phyloP scores from a whole-genome alignment of 2,113 vertebrate species.

The Callorhinus ursinus region DNA sequence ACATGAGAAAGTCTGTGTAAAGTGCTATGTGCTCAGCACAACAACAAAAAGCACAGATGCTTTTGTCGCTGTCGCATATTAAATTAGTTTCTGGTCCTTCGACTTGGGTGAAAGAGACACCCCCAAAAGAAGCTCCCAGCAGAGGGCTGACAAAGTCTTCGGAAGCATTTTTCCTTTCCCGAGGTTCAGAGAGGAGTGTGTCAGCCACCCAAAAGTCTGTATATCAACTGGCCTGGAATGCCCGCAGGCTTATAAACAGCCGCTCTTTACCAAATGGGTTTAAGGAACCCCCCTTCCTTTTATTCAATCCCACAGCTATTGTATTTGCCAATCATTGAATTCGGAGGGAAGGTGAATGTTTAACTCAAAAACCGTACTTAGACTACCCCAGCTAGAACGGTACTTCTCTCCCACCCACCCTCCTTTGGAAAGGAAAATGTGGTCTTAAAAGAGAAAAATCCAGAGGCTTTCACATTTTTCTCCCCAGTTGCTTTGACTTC shows the following conservation, averaged over 20 bases:
- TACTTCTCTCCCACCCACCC: not conserved
- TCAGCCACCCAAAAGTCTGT: not conserved
- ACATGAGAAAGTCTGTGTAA: not conserved
- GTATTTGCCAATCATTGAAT: not conserved
- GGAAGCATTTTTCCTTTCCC: not conserved
- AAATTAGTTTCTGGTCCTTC: not conserved
- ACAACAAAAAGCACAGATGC: not conserved
- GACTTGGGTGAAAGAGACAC: not conserved
- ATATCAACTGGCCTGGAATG: not conserved
- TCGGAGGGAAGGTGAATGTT: not conserved
- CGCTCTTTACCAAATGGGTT: not conserved
- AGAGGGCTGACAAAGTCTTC: not conserved
- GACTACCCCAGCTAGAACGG: not conserved
- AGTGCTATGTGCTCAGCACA: not conserved
- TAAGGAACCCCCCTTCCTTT: conserved; percentile 12
- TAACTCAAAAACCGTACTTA: not conserved
- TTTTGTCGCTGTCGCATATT: not conserved
- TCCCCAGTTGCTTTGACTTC: not conserved
- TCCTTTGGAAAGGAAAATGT: not conserved
- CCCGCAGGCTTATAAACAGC: not conserved
- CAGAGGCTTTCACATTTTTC: not conserved
- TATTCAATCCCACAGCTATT: not conserved
- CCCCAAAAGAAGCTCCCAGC: not conserved
- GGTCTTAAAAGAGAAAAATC: not conserved
- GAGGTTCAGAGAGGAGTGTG: not conserved